Conservation (phyloP, 1,140 invertebrate genomes). For the Aricia agestis region DNA sequence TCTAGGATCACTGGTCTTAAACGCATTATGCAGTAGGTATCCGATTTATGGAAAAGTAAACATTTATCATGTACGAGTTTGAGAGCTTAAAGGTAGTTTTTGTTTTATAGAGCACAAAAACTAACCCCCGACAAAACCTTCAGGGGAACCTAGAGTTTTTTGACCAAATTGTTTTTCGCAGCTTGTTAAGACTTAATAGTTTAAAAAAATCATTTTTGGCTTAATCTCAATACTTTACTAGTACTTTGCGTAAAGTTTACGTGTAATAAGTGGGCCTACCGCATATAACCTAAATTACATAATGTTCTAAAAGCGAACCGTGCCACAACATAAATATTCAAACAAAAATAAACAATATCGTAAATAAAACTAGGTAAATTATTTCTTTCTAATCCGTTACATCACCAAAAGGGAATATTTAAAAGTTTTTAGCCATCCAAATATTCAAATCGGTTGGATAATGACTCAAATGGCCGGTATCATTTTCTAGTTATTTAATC, state of each 20-base stretch:
- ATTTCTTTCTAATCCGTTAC: constrained; percentile 1
- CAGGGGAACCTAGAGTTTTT: too few species aligned
- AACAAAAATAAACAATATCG: constrained; percentile 1
- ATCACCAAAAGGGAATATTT: neutral
- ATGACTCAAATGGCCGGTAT: neutral
- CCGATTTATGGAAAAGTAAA: too few species aligned
- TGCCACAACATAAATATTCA: neutral
- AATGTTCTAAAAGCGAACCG: neutral
- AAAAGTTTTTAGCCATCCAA: neutral
- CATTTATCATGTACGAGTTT: too few species aligned
- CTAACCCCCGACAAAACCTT: too few species aligned
- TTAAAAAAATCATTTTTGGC: too few species aligned
- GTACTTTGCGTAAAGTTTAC: too few species aligned
- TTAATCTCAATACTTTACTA: too few species aligned
- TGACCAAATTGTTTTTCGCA: too few species aligned
- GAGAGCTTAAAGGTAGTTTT: too few species aligned
- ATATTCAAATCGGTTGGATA: neutral
- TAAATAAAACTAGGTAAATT: constrained; percentile 1
- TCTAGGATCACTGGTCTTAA: neutral
- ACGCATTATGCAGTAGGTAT: too few species aligned
- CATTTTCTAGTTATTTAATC: neutral
- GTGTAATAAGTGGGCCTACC: neutral
- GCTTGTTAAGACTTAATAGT: too few species aligned
- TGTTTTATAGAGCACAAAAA: too few species aligned
- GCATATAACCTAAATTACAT: neutral